Evolutionary conservation across 2,888 invertebrate genomes (phyloP).

Genomic region (Phyto melanocephala): DNA sequence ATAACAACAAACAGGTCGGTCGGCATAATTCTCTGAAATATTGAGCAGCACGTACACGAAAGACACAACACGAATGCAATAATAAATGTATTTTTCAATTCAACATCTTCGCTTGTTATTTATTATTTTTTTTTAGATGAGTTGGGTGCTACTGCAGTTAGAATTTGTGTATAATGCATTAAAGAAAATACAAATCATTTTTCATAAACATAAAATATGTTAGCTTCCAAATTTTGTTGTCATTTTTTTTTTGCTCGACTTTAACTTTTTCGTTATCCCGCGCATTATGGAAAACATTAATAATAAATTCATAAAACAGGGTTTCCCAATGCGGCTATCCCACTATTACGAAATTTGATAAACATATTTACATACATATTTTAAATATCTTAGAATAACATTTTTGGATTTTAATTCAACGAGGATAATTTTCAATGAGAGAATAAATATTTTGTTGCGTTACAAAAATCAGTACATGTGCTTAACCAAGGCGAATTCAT

Average conservation of each 20-base stretch:
- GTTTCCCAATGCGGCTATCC: too few species aligned
- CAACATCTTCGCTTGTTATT: background rate
- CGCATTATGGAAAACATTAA: background rate
- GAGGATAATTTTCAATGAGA: too few species aligned
- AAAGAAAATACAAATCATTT: too few species aligned
- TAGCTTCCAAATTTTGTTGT: background rate
- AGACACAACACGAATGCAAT: slow-evolving; percentile 24
- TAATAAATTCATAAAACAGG: too few species aligned
- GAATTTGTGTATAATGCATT: too few species aligned
- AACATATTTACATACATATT: background rate
- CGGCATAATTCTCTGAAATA: slow-evolving; percentile 64
- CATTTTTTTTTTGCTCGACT: background rate
- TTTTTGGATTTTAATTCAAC: too few species aligned
- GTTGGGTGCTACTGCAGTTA: slow-evolving; percentile 43
- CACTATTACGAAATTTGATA: too few species aligned
- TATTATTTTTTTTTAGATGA: background rate
- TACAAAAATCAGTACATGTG: too few species aligned
- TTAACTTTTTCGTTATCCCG: slow-evolving; percentile 5
- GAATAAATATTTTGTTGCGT: too few species aligned
- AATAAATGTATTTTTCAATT: background rate
- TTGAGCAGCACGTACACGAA: slow-evolving; percentile 57
- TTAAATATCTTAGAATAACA: too few species aligned
- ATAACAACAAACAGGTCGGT: slow-evolving; percentile 33
- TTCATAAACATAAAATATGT: too few species aligned
- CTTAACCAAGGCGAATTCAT: too few species aligned